Percentiles rank a stretch among this genome's conserved stretches.
Evolutionary conservation across 2,797 vertebrate species (phyloP).

Genomic region (Chlorospingus semifuscus): DNA sequence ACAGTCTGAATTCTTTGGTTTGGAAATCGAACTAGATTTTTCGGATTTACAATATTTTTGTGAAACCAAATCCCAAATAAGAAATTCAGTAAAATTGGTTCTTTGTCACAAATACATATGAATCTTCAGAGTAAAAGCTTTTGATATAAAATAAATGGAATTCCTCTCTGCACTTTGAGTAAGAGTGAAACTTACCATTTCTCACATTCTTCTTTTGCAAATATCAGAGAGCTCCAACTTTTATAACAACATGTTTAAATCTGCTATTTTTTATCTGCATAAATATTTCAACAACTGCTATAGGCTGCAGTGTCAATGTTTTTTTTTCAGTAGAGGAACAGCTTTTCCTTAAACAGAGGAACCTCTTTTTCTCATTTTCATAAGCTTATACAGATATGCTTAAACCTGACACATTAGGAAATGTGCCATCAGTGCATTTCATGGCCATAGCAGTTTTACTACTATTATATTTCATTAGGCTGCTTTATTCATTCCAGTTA

Average conservation of each 20-base stretch:
- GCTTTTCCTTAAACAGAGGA: neutral
- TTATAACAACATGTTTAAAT: neutral
- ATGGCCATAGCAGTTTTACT: neutral
- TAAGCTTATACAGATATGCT: neutral
- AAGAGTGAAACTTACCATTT: neutral
- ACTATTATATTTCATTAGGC: constrained; percentile 7
- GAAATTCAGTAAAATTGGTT: neutral
- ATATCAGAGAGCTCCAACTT: neutral
- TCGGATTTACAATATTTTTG: neutral
- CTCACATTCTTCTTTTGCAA: neutral
- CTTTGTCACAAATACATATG: neutral
- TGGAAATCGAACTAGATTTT: neutral
- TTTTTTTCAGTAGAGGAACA: neutral
- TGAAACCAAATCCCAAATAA: neutral
- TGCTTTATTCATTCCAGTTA: constrained; percentile 27
- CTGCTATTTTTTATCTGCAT: neutral
- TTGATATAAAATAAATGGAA: neutral
- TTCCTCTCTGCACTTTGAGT: neutral
- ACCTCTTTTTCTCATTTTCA: neutral
- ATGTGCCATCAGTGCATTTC: neutral
- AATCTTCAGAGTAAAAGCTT: neutral
- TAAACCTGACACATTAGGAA: neutral
- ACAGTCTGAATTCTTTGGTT: neutral
- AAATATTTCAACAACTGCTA: neutral
- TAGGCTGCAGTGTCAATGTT: neutral